Percentiles rank a stretch among this genome's conserved stretches.
These are phyloP conservation scores for Athalia cordata DNA, from an alignment of 2,888 invertebrate genomes.

Conservation along the genomic window DNA sequence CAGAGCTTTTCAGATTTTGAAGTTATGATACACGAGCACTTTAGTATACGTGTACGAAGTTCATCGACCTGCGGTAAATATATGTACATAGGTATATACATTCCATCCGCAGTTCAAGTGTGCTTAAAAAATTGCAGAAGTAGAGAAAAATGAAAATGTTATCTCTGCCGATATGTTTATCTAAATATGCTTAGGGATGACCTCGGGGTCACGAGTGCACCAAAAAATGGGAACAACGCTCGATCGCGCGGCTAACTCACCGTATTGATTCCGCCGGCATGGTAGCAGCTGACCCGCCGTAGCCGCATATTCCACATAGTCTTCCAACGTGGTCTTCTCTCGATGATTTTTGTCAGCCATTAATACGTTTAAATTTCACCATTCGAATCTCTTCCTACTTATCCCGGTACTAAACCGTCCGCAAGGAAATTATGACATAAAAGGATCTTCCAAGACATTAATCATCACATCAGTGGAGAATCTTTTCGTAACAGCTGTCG, in stretches of 20 bases:
- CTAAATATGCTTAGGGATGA: constrained; percentile 7
- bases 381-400: background rate
- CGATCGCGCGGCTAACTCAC: constrained; percentile 54
- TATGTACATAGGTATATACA: no score
- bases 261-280: constrained; percentile 59
- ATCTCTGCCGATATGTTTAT: background rate
- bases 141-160: no score
- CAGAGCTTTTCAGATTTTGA: background rate
- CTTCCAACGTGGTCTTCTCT: constrained; percentile 25
- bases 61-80: no score
- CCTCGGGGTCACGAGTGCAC: constrained; percentile 47
- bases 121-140: no score
- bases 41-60: no score
- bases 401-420: background rate
- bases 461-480: background rate
- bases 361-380: background rate
- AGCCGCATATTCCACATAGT: constrained; percentile 50
- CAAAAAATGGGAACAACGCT: constrained; percentile 60
- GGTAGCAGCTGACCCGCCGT: constrained; percentile 58
- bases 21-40: background rate
- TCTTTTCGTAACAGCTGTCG: background rate
- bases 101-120: no score
- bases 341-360: constrained; percentile 31
- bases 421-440: background rate
- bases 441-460: background rate